Percentiles rank a stretch among this genome's conserved stretches.
These are phyloP conservation scores for Hypena proboscidalis DNA, from an alignment of 2,888 invertebrate species.

Conservation along the genomic window DNA sequence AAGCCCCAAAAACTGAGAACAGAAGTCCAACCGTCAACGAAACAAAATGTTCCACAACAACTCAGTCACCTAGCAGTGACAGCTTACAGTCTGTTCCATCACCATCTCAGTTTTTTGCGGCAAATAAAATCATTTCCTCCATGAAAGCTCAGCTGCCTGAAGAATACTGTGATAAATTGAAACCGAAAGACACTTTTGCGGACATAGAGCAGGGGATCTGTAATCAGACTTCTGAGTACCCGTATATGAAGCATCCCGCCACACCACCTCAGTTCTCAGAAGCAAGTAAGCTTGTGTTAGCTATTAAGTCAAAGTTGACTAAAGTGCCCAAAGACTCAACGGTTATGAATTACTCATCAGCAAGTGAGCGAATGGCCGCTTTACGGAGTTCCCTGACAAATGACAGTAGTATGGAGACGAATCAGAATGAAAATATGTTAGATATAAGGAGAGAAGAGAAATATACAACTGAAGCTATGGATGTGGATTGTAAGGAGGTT, in stretches of 20 bases:
- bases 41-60: constrained; percentile 49
- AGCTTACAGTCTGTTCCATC: constrained; percentile 68
- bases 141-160: constrained; percentile 80
- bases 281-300: constrained; percentile 75
- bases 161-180: constrained; percentile 62
- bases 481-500: constrained; percentile 70
- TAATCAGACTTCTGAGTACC: constrained; percentile 73
- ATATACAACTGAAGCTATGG: constrained; percentile 63
- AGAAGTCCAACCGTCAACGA: constrained; percentile 61
- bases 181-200: constrained; percentile 74
- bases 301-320: constrained; percentile 74
- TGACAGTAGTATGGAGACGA: constrained; percentile 50
- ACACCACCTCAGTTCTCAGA: constrained; percentile 80
- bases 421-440: constrained; percentile 27
- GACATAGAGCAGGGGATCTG: constrained; percentile 77
- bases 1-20: constrained; percentile 42
- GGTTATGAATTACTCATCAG: constrained; percentile 50
- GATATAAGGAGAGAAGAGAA: constrained; percentile 36
- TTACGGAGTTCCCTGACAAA: constrained; percentile 56
- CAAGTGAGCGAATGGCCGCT: constrained; percentile 63
- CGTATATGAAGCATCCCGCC: constrained; percentile 73
- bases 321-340: constrained; percentile 55
- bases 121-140: constrained; percentile 77
- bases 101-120: constrained; percentile 77
- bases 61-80: constrained; percentile 69